phyloP scores from a whole-genome alignment of 2,888 invertebrate genomes.

The Drosophila stalkeri region DNA sequence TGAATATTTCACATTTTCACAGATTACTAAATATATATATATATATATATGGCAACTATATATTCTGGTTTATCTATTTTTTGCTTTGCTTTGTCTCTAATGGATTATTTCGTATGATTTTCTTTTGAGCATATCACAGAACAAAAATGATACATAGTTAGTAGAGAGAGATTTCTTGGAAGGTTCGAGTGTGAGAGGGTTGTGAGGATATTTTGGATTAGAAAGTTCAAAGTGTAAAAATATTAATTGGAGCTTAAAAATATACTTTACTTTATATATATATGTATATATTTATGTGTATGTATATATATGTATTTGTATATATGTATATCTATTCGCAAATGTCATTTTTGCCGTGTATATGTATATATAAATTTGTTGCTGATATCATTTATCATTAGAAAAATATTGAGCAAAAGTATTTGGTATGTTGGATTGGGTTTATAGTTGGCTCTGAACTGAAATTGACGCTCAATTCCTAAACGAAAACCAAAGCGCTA shows the following conservation, averaged over 20 bases:
- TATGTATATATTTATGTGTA: conserved; percentile 32
- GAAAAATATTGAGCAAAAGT: conserved; percentile 76
- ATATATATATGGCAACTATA: conserved; percentile 32
- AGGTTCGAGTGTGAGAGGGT: conserved; percentile 25
- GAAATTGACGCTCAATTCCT: conserved; percentile 69
- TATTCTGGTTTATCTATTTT: conserved; percentile 37
- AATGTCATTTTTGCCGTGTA: conserved; percentile 64
- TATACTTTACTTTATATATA: conserved; percentile 46
- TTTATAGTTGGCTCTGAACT: conserved; percentile 50
- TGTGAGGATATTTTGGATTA: conserved; percentile 36
- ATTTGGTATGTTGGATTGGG: conserved; percentile 53
- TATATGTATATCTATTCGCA: conserved; percentile 56
- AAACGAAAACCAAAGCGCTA: conserved; percentile 44
- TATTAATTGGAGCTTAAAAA: conserved; percentile 72
- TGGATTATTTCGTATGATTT: conserved; percentile 59
- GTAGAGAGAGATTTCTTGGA: conserved; percentile 59
- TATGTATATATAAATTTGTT: conserved; percentile 71
- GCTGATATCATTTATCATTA: conserved; percentile 65
- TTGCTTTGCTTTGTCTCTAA: conserved; percentile 41
- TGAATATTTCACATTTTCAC: conserved; percentile 33
- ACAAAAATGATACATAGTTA: conserved; percentile 79
- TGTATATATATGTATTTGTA: conserved; percentile 44
- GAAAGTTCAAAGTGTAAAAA: conserved; percentile 73
- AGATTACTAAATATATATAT: conserved; percentile 21
- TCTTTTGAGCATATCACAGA: conserved; percentile 82